phyloP scores from a whole-genome alignment of 2,797 vertebrate genomes.

The Gobionotothen gibberifrons region DNA sequence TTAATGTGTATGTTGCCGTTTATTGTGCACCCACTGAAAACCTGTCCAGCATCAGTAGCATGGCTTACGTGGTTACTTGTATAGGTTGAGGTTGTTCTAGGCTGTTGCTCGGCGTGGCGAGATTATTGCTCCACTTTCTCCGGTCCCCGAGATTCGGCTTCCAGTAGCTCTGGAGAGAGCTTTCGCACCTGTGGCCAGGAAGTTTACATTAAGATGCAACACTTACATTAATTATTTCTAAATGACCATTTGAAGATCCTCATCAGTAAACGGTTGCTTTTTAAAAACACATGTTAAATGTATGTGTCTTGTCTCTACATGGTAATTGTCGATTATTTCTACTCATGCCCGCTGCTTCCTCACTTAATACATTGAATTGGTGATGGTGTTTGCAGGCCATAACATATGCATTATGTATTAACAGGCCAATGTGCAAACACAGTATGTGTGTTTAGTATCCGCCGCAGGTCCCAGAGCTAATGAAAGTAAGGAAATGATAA shows the following conservation, averaged over 20 bases:
- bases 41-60: too few species aligned
- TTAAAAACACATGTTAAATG: background rate
- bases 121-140: too few species aligned
- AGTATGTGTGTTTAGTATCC: conserved; percentile 25
- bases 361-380: background rate
- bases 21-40: too few species aligned
- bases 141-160: too few species aligned
- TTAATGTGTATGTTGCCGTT: too few species aligned
- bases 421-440: conserved; percentile 8
- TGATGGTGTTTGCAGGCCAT: conserved; percentile 1
- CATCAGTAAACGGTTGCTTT: background rate
- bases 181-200: too few species aligned
- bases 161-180: too few species aligned
- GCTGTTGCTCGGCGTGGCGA: too few species aligned
- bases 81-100: too few species aligned
- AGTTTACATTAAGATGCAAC: background rate
- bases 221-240: background rate
- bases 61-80: too few species aligned
- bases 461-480: conserved; percentile 64
- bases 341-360: background rate
- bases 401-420: conserved; percentile 36
- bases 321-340: background rate
- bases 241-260: background rate
- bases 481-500: conserved; percentile 73
- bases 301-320: background rate